phyloP scores from a whole-genome alignment of 2,113 vertebrate genomes.

The Acanthochromis polyacanthus region DNA sequence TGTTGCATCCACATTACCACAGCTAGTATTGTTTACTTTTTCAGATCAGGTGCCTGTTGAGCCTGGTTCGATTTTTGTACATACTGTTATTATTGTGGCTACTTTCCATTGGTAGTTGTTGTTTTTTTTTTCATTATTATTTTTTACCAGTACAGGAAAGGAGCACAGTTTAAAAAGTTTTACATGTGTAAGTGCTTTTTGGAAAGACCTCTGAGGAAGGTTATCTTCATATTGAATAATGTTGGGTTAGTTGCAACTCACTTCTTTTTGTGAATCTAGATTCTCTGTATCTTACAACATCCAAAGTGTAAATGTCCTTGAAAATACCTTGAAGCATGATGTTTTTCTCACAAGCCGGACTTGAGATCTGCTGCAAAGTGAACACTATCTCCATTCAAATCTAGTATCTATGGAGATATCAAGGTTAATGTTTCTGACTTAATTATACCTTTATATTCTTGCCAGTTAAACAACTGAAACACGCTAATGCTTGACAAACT shows the following conservation, averaged over 20 bases:
- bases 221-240: too few species aligned
- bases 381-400: constrained; percentile 32
- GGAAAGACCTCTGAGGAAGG: too few species aligned
- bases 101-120: constrained; percentile 6
- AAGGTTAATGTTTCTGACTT: constrained; percentile 61
- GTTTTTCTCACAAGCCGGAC: constrained; percentile 28
- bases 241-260: too few species aligned
- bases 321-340: constrained; percentile 36
- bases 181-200: too few species aligned
- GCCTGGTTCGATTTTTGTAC: constrained; percentile 49
- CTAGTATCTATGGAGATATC: constrained; percentile 29
- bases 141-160: too few species aligned
- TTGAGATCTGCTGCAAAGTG: constrained; percentile 28
- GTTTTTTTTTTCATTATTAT: too few species aligned
- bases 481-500: constrained; percentile 24
- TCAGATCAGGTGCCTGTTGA: constrained; percentile 43
- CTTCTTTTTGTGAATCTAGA: too few species aligned
- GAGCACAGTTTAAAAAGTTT: too few species aligned
- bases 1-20: constrained; percentile 60
- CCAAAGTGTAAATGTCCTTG: background rate
- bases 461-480: too few species aligned
- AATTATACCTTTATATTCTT: constrained; percentile 18
- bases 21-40: constrained; percentile 50
- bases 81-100: constrained; percentile 14
- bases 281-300: background rate